Conservation (phyloP, 2,888 invertebrate species). For the Aquatica leii region DNA sequence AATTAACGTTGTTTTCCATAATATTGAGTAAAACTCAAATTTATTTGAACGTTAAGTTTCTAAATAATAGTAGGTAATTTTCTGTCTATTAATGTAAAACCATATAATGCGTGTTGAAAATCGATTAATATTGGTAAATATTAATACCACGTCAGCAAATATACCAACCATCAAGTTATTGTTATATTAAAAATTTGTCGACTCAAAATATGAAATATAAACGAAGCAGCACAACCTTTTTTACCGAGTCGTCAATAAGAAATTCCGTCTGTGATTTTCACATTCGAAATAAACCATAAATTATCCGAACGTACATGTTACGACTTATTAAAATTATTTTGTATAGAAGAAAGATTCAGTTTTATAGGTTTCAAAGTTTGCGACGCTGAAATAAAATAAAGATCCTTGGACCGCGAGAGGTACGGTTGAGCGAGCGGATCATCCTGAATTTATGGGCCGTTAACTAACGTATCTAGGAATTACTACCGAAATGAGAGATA, state of each 20-base stretch:
- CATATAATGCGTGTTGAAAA: too few relatives aligned
- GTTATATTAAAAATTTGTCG: too few relatives aligned
- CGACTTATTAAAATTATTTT: conserved; percentile 54
- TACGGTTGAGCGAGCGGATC: conserved; percentile 35
- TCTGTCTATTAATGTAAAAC: too few relatives aligned
- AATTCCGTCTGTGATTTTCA: conserved; percentile 44
- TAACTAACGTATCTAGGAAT: conserved; percentile 34
- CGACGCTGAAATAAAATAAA: conserved; percentile 44
- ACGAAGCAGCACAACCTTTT: background rate
- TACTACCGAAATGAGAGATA: conserved; percentile 25
- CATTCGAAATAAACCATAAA: conserved; percentile 47
- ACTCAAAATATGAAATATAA: too few relatives aligned
- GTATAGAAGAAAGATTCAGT: conserved; percentile 46
- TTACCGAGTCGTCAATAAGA: conserved; percentile 25
- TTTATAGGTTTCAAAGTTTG: conserved; percentile 51
- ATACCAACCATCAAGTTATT: too few relatives aligned
- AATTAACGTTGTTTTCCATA: too few relatives aligned
- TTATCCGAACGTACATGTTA: conserved; percentile 46
- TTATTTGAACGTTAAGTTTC: too few relatives aligned
- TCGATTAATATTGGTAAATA: too few relatives aligned
- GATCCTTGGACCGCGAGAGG: conserved; percentile 32
- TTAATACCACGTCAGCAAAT: too few relatives aligned
- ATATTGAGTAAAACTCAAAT: too few relatives aligned
- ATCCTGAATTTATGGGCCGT: conserved; percentile 36
- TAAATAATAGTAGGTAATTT: too few relatives aligned